Conservation (phyloP, 2,888 invertebrate genomes). For the Diabrotica balteata region DNA sequence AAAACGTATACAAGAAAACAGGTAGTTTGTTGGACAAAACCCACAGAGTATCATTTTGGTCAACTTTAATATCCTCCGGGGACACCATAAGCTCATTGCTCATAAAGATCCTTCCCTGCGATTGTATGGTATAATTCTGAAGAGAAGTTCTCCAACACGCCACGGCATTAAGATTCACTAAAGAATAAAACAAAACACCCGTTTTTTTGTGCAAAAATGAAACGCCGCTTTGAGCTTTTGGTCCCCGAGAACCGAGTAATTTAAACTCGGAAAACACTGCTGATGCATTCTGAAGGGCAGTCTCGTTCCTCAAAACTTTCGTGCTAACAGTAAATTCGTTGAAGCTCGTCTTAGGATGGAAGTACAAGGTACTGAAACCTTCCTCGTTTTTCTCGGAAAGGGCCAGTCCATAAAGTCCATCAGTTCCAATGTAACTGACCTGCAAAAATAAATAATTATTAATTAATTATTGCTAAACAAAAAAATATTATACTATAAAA, state of each 20-base stretch:
- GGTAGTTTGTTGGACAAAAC: slow-evolving; percentile 77
- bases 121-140: slow-evolving; percentile 70
- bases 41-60: slow-evolving; percentile 74
- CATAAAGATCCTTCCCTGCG: slow-evolving; percentile 76
- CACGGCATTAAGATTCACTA: slow-evolving; percentile 78
- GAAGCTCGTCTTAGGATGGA: slow-evolving; percentile 80
- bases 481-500: too few relatives aligned
- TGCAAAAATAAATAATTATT: slow-evolving; percentile 12
- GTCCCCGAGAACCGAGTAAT: slow-evolving; percentile 72
- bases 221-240: slow-evolving; percentile 76
- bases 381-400: slow-evolving; percentile 70
- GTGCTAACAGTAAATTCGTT: slow-evolving; percentile 80
- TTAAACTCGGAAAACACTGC: slow-evolving; percentile 69
- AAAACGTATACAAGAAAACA: slow-evolving; percentile 71
- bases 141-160: slow-evolving; percentile 80
- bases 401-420: slow-evolving; percentile 79
- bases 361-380: slow-evolving; percentile 76
- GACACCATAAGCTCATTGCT: slow-evolving; percentile 76
- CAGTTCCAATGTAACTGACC: slow-evolving; percentile 74
- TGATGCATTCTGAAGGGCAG: slow-evolving; percentile 56
- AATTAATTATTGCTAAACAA: background rate
- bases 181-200: slow-evolving; percentile 76
- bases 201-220: slow-evolving; percentile 75
- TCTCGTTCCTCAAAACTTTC: slow-evolving; percentile 68
- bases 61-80: slow-evolving; percentile 79